Percentiles rank a stretch among this genome's conserved stretches.
Evolutionary conservation across 2,113 vertebrate species (phyloP).

Genomic region (Elephantulus edwardii): DNA sequence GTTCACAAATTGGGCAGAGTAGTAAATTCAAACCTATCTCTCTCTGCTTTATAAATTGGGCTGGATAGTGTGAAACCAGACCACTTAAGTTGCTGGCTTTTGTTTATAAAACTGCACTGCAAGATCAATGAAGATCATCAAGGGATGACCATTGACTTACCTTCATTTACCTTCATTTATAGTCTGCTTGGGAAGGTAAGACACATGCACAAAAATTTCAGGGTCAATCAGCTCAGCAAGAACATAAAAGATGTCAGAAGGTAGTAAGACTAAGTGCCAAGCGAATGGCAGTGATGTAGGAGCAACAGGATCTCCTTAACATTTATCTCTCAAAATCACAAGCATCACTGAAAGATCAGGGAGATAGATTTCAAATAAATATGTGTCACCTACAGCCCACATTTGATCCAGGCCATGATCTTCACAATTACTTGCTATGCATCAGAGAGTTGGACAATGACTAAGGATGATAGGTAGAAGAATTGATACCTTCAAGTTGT

Average conservation of each 20-base stretch:
- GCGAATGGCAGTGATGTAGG: not conserved
- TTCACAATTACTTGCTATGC: too few species aligned
- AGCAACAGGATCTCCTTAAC: not conserved
- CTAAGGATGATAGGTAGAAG: too few species aligned
- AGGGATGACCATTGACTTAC: not conserved
- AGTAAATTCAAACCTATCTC: not conserved
- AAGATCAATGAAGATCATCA: not conserved
- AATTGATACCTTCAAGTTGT: too few species aligned
- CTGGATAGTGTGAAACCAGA: not conserved
- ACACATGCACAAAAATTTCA: not conserved
- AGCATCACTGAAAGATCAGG: not conserved
- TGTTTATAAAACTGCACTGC: not conserved
- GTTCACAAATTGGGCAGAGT: not conserved
- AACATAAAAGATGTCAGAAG: not conserved
- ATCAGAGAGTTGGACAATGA: too few species aligned
- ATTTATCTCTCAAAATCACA: slow-evolving; percentile 30
- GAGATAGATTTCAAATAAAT: slow-evolving; percentile 7
- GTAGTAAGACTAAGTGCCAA: not conserved
- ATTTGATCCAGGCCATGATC: too few species aligned
- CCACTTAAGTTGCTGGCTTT: not conserved
- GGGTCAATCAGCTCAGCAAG: not conserved
- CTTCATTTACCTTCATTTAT: slow-evolving; percentile 1
- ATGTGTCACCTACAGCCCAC: not conserved
- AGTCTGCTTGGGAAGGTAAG: not conserved
- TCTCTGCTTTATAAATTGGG: not conserved